phyloP scores from a whole-genome alignment of 2,797 vertebrate species.

The Onychomys torridus region DNA sequence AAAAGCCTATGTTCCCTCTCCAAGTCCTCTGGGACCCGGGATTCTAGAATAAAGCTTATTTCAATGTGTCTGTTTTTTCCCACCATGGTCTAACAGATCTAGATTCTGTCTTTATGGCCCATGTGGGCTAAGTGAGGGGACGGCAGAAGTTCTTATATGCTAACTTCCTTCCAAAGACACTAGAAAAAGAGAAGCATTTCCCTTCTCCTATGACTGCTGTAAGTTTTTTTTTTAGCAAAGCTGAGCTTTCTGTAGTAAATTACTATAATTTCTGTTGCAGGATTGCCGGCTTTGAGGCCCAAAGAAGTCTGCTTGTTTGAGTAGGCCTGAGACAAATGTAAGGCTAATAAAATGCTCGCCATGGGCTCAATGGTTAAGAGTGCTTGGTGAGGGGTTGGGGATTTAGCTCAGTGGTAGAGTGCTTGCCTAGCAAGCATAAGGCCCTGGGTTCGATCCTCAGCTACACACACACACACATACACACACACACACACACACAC shows the following conservation, averaged over 20 bases:
- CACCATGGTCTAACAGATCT: background rate
- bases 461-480: too few species aligned
- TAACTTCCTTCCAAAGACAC: slow-evolving; percentile 5
- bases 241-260: background rate
- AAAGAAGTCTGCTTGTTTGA: background rate
- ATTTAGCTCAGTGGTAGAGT: too few species aligned
- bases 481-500: too few species aligned
- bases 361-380: background rate
- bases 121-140: background rate
- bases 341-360: background rate
- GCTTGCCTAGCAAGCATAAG: too few species aligned
- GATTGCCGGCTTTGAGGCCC: background rate
- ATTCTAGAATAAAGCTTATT: background rate
- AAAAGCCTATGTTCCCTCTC: background rate
- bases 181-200: background rate
- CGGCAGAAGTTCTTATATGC: background rate
- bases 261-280: background rate
- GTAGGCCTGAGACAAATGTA: background rate
- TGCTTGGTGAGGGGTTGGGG: too few species aligned
- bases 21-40: background rate
- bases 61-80: background rate
- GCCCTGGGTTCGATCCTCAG: too few species aligned
- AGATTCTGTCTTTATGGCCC: background rate
- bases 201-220: background rate
- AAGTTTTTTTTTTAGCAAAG: background rate